phyloP scores from a whole-genome alignment of 2,797 vertebrate species.

The Sitta carolinensis region DNA sequence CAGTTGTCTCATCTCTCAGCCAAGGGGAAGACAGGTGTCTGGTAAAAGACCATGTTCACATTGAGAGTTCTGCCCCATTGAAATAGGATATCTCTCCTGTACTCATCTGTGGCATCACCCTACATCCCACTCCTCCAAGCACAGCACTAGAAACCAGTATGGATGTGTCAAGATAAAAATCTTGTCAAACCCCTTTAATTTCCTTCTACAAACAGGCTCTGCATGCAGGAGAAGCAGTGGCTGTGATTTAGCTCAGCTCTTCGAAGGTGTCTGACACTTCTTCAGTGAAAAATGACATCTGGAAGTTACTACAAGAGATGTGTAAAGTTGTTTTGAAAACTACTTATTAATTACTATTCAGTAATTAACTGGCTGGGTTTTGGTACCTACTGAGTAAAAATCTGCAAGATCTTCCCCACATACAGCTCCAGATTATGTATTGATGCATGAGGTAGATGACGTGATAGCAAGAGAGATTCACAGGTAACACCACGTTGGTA shows the following conservation, averaged over 20 bases:
- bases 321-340: background rate
- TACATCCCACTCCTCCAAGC: background rate
- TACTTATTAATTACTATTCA: background rate
- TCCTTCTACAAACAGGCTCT: background rate
- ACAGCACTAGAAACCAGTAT: background rate
- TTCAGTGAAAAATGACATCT: background rate
- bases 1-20: background rate
- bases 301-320: background rate
- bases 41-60: background rate
- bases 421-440: background rate
- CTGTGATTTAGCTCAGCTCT: background rate
- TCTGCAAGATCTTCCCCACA: background rate
- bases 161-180: background rate
- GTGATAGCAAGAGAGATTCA: background rate
- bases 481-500: background rate
- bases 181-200: background rate
- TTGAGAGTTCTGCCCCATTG: fast-evolving
- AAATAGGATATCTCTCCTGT: background rate
- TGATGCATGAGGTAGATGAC: background rate
- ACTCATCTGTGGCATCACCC: background rate
- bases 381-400: background rate
- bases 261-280: background rate
- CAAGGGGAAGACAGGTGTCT: background rate
- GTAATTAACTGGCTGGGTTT: background rate
- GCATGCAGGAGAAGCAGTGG: background rate